Conservation (phyloP, 1,140 invertebrate genomes). For the Andrena cerasifolii region DNA sequence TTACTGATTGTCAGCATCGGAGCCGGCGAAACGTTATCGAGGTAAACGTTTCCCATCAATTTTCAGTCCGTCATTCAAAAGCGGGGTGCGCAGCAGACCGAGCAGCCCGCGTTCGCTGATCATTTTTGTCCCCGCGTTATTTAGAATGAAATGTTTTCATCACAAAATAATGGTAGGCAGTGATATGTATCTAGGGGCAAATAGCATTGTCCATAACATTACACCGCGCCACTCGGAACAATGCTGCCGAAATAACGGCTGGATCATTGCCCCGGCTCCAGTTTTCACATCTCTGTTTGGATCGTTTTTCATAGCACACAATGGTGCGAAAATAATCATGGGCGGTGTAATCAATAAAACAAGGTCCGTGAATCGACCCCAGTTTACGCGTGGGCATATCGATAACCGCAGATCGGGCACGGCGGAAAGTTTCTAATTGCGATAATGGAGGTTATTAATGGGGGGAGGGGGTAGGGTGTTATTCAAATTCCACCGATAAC, state of each 20-base stretch:
- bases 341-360: neutral
- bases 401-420: neutral
- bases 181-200: slow-evolving; percentile 29
- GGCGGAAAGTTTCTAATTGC: neutral
- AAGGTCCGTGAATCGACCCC: neutral
- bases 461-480: too few species aligned
- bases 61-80: neutral
- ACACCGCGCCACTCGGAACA: slow-evolving; percentile 20
- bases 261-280: slow-evolving; percentile 17
- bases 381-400: too few species aligned
- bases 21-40: neutral
- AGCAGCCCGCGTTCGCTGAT: slow-evolving; percentile 29
- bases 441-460: slow-evolving; percentile 21
- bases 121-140: slow-evolving; percentile 53
- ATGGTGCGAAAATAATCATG: neutral
- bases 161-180: slow-evolving; percentile 24
- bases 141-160: slow-evolving; percentile 50
- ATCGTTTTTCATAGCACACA: neutral
- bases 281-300: neutral
- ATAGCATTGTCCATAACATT: slow-evolving; percentile 29
- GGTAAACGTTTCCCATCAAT: neutral
- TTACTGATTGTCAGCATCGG: too few species aligned
- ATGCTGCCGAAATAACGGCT: slow-evolving; percentile 23
- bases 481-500: slow-evolving; percentile 45
- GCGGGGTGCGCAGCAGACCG: neutral